Evolutionary conservation across 1,140 invertebrate species (phyloP).

Genomic region (Copidosoma floridanum): DNA sequence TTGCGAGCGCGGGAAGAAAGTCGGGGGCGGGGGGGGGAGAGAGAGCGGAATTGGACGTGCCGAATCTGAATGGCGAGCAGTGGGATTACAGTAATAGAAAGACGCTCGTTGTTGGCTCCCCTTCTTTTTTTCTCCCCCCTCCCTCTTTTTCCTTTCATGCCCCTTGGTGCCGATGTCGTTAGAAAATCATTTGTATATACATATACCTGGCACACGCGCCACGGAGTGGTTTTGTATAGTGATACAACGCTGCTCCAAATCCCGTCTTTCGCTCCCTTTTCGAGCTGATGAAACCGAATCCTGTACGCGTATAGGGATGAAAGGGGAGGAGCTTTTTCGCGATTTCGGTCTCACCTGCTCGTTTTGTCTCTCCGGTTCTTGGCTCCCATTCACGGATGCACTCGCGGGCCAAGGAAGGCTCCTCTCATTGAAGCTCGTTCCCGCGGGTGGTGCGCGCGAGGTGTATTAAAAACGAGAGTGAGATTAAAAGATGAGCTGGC

Average conservation of each 20-base stretch:
- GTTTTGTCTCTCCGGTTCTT: slow-evolving; percentile 6
- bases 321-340: neutral
- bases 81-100: slow-evolving; percentile 2
- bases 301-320: neutral
- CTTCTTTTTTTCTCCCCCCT: too few relatives aligned
- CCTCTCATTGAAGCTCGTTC: too few relatives aligned
- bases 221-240: neutral
- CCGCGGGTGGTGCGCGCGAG: too few relatives aligned
- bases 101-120: too few relatives aligned
- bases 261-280: neutral
- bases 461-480: too few relatives aligned
- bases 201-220: too few relatives aligned
- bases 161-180: too few relatives aligned
- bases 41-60: neutral
- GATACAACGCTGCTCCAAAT: slow-evolving; percentile 1
- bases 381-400: neutral
- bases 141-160: too few relatives aligned
- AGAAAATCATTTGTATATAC: too few relatives aligned
- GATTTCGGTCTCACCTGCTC: neutral
- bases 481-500: too few relatives aligned
- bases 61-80: neutral
- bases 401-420: too few relatives aligned
- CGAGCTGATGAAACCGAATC: slow-evolving; percentile 12
- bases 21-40: neutral
- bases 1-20: neutral